phyloP scores from a whole-genome alignment of 2,113 vertebrate genomes.

The Oriolus oriolus region DNA sequence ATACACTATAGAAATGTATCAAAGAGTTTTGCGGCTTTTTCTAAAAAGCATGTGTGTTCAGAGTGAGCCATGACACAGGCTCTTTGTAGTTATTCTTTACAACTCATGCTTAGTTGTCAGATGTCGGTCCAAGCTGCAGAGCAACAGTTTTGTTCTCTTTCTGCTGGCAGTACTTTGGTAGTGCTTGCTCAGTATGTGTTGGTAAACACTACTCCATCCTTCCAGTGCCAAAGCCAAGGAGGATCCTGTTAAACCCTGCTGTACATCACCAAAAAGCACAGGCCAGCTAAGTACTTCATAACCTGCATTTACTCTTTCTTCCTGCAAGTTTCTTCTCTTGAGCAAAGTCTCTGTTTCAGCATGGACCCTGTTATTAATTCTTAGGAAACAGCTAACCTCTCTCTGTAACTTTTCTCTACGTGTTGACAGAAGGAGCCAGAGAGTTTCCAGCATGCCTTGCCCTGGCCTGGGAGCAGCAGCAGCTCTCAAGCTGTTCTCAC shows the following conservation, averaged over 20 bases:
- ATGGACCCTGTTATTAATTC: neutral
- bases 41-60: neutral
- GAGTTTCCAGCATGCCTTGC: neutral
- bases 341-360: neutral
- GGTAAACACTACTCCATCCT: neutral
- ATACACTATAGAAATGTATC: neutral
- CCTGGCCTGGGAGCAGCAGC: neutral
- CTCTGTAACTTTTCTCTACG: neutral
- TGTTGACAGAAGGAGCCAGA: slow-evolving; percentile 10
- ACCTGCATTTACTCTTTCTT: neutral
- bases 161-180: slow-evolving; percentile 2
- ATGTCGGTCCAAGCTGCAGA: slow-evolving; percentile 39
- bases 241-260: neutral
- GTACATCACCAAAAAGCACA: neutral
- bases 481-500: neutral
- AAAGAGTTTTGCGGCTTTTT: neutral
- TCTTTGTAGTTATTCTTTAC: slow-evolving; percentile 20
- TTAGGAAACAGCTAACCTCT: neutral
- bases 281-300: neutral
- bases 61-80: neutral
- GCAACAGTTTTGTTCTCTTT: slow-evolving; percentile 1
- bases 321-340: neutral
- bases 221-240: neutral
- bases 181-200: slow-evolving; percentile 4
- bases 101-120: slow-evolving; percentile 33